Evolutionary conservation across 2,888 invertebrate species (phyloP).

Genomic region (Tortrix viridana): DNA sequence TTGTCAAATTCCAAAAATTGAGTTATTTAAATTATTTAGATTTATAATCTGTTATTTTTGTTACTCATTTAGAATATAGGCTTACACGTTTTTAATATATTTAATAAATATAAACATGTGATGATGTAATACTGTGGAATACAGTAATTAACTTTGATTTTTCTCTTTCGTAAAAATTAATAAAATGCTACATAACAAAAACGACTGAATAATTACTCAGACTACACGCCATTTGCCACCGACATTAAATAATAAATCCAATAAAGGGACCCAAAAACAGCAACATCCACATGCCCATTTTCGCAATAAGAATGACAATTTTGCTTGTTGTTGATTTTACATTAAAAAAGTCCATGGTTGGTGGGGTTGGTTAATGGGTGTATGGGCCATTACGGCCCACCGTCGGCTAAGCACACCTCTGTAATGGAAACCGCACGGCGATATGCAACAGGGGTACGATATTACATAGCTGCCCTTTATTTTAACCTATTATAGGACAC

Average conservation of each 20-base stretch:
- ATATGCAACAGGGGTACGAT: conserved; percentile 62
- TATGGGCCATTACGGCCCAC: conserved; percentile 69
- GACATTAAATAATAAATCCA: conserved; percentile 68
- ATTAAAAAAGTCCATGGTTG: conserved; percentile 51
- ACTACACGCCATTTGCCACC: conserved; percentile 48
- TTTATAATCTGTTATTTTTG: no score
- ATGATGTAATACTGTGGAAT: no score
- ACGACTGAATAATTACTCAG: conserved; percentile 38
- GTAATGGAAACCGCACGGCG: conserved; percentile 73
- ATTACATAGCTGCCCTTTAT: conserved; percentile 51
- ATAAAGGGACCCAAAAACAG: conserved; percentile 68
- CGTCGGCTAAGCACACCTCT: conserved; percentile 71
- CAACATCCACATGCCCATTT: conserved; percentile 63
- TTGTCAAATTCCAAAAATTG: no score
- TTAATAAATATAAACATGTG: no score
- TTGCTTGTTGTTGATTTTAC: conserved; percentile 71
- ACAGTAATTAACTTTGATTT: no score
- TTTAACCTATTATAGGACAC: conserved; percentile 42
- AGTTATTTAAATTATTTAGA: no score
- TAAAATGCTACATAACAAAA: conserved; percentile 43
- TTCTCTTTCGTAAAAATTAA: conserved; percentile 1
- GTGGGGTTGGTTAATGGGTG: conserved; percentile 73
- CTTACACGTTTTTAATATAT: no score
- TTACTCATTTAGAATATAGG: no score
- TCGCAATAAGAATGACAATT: conserved; percentile 70